Percentiles rank a stretch among this genome's conserved stretches.
These are phyloP conservation scores for Papilio xuthus DNA, from an alignment of 1,140 invertebrate genomes.

Conservation along the genomic window DNA sequence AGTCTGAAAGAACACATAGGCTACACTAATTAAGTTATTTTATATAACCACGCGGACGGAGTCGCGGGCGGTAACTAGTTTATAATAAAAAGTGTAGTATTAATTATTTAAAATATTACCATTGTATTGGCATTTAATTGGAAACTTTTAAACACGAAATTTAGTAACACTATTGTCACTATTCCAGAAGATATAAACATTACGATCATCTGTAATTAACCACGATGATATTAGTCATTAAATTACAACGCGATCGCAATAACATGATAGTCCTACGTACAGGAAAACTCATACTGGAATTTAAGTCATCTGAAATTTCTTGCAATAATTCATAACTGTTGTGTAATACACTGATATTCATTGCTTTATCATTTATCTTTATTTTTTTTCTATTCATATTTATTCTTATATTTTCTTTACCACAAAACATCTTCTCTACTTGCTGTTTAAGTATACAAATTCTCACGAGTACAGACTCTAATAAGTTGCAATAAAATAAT, in stretches of 20 bases:
- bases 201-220: constrained; percentile 54
- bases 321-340: constrained; percentile 57
- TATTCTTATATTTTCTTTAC: constrained; percentile 34
- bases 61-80: too few relatives aligned
- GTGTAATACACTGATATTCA: constrained; percentile 53
- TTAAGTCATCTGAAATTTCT: constrained; percentile 57
- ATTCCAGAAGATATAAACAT: constrained; percentile 51
- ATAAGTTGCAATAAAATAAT: constrained; percentile 45
- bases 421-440: constrained; percentile 44
- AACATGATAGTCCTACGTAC: constrained; percentile 46
- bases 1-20: too few relatives aligned
- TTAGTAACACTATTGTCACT: constrained; percentile 52
- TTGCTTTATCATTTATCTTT: constrained; percentile 45
- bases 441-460: constrained; percentile 50
- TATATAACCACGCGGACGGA: too few relatives aligned
- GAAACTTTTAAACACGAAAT: constrained; percentile 47
- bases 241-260: not conserved
- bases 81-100: too few relatives aligned
- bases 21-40: too few relatives aligned
- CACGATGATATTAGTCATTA: not conserved
- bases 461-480: constrained; percentile 44
- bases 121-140: constrained; percentile 37
- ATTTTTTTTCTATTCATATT: constrained; percentile 33
- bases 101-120: too few relatives aligned
- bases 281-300: constrained; percentile 58